Evolutionary conservation across 2,797 vertebrate genomes (phyloP), one percentile per base, ranked within the genome.

Genomic region (Sebastiscus albofasciatus): DNA sequence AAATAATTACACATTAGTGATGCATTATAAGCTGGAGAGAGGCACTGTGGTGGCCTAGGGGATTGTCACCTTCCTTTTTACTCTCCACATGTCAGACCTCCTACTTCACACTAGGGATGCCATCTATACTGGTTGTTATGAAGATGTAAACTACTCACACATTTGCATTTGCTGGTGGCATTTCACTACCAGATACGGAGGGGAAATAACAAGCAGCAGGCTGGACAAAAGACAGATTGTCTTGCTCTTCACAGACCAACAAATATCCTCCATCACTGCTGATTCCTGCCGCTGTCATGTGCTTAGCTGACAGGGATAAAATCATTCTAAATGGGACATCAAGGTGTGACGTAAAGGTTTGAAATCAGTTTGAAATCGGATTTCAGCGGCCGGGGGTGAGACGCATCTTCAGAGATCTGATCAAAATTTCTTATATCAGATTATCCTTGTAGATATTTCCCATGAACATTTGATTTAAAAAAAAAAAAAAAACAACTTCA

Each of bases 21-120:
- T 77, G 64, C 64, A 72, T 77, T 79, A 26, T 72, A 67, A 68
- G 72, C 72, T 69, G 75, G 39, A 33, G 67, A 67, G 72, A 22
- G 12, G 52, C 49, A 65, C 78, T 26, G 67, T 29, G 55, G 69
- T 33, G 49, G 59, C 75, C 66, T 68, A 29, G n/a, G 58, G 64
- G 74, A 75, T 49, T 52, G 83, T 81, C 64, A 79, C 39, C 34
- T 59, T 74, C 26, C 29, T 27, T 80, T 76, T 64, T 70, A n/a
- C 39, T 74, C 54, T 59, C 55, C 67, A 72, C 55, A 79, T n/a
- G 76, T 31, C 56, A 77, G 14, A 56, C 69, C n/a, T 60, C 27
- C 33, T 55, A 59, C 66, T 82, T 67, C 14, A 64, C 31, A 72
- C 54, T 20, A 39, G 39, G 12, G 54, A 31, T 58, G 31, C 20